Percentiles rank a stretch among this genome's conserved stretches.
phyloP scores from a whole-genome alignment of 2,888 invertebrate species.

The Thecophora atra region DNA sequence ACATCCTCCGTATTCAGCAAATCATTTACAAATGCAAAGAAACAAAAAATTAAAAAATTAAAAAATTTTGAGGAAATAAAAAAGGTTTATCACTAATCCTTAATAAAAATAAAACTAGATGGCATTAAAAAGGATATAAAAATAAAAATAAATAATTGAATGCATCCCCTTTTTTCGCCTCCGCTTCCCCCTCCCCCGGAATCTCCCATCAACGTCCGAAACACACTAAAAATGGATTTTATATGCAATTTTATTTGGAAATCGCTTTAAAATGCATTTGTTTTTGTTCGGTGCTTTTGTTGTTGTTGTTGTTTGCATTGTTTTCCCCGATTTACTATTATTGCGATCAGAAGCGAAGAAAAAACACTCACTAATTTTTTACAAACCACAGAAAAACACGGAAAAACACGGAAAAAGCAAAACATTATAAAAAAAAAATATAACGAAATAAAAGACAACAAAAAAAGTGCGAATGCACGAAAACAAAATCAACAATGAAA shows the following conservation, averaged over 20 bases:
- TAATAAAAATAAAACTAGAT: neutral
- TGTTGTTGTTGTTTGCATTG: slow-evolving; percentile 3
- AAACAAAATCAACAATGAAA: neutral
- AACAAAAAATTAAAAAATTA: slow-evolving; percentile 7
- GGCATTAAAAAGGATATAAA: slow-evolving; percentile 1
- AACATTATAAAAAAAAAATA: slow-evolving; percentile 15
- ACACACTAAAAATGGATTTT: neutral
- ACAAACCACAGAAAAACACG: slow-evolving; percentile 27
- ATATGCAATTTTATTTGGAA: slow-evolving; percentile 1
- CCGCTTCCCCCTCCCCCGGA: too few relatives aligned
- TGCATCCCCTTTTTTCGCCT: too few relatives aligned
- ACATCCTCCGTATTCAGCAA: neutral
- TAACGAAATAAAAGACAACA: neutral
- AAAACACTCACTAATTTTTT: slow-evolving; percentile 30
- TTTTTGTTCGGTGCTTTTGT: neutral
- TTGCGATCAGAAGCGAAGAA: slow-evolving; percentile 17
- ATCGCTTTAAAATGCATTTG: neutral
- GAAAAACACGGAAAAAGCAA: neutral
- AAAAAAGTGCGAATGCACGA: neutral
- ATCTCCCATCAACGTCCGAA: too few relatives aligned
- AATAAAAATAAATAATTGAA: neutral
- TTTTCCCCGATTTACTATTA: slow-evolving; percentile 13
- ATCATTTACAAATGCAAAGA: slow-evolving; percentile 6
- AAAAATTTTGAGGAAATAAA: too few relatives aligned
- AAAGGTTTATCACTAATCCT: too few relatives aligned